phyloP scores from a whole-genome alignment of 2,888 invertebrate genomes.

The Lamellibrachia satsuma region DNA sequence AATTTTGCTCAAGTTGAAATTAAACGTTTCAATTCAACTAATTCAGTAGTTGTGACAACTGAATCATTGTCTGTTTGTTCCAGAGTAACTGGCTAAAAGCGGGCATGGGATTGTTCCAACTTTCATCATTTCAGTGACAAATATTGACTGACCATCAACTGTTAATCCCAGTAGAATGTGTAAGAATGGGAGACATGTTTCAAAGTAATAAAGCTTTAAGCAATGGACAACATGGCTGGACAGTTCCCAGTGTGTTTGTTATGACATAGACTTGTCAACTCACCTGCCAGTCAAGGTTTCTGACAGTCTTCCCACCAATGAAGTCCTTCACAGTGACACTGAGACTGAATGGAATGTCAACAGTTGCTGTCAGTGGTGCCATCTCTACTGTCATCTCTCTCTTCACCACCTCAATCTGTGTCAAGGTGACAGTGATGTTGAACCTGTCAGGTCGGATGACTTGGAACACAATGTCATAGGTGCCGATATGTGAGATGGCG shows the following conservation, averaged over 20 bases:
- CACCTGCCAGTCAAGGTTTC: not conserved
- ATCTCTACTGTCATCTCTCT: not conserved
- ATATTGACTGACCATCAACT: too few species aligned
- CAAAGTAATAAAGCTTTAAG: too few species aligned
- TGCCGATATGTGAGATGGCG: not conserved
- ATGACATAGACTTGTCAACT: not conserved
- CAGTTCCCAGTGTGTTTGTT: not conserved
- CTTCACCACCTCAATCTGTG: not conserved
- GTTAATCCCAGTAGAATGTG: too few species aligned
- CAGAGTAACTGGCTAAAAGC: not conserved
- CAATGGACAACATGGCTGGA: not conserved
- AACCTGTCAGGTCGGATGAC: not conserved
- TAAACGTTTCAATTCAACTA: not conserved
- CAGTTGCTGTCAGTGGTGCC: not conserved
- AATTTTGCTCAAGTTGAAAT: too few species aligned
- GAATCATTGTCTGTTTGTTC: not conserved
- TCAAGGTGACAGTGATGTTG: not conserved
- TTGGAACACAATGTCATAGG: not conserved
- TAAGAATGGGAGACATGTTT: too few species aligned
- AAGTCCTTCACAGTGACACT: not conserved
- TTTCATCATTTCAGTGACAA: too few species aligned
- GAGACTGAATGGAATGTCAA: not conserved
- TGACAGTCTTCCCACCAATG: not conserved
- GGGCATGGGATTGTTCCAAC: not conserved
- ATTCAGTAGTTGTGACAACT: not conserved